Evolutionary conservation across 1,140 invertebrate genomes (phyloP).

Genomic region (Oscheius sp.): DNA sequence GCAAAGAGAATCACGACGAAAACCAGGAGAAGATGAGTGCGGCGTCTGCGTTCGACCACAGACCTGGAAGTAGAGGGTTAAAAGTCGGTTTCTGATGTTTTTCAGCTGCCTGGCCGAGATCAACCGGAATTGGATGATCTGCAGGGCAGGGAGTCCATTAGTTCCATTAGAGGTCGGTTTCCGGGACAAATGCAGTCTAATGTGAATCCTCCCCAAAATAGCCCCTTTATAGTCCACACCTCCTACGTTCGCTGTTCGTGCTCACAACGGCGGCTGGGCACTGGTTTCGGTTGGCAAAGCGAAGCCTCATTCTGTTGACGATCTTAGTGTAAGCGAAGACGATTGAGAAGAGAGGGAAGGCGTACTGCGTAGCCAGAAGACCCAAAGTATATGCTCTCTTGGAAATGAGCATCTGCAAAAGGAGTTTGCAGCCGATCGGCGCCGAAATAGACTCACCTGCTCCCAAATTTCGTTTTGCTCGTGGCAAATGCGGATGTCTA

Average conservation of each 20-base stretch:
- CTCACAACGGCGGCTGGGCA: not conserved
- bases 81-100: too few species aligned
- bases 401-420: conserved; percentile 52
- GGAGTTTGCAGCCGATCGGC: not conserved
- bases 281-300: conserved; percentile 39
- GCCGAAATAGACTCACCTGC: conserved; percentile 31
- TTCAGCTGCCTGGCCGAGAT: too few species aligned
- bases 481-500: conserved; percentile 53
- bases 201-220: conserved; percentile 4
- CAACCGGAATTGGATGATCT: too few species aligned
- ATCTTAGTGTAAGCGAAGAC: conserved; percentile 57
- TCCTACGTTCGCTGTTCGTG: conserved; percentile 1
- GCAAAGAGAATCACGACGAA: conserved; percentile 63
- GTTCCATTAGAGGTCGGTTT: not conserved
- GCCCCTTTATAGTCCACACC: not conserved
- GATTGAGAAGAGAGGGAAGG: conserved; percentile 52
- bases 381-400: conserved; percentile 55
- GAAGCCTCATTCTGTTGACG: conserved; percentile 50
- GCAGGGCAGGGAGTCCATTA: too few species aligned
- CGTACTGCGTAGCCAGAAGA: conserved; percentile 55
- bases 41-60: conserved; percentile 64
- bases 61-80: conserved; percentile 43
- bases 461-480: conserved; percentile 59
- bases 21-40: conserved; percentile 65
- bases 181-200: not conserved